Evolutionary conservation across 2,113 vertebrate genomes (phyloP).

Genomic region (Oreotrochilus melanogaster): DNA sequence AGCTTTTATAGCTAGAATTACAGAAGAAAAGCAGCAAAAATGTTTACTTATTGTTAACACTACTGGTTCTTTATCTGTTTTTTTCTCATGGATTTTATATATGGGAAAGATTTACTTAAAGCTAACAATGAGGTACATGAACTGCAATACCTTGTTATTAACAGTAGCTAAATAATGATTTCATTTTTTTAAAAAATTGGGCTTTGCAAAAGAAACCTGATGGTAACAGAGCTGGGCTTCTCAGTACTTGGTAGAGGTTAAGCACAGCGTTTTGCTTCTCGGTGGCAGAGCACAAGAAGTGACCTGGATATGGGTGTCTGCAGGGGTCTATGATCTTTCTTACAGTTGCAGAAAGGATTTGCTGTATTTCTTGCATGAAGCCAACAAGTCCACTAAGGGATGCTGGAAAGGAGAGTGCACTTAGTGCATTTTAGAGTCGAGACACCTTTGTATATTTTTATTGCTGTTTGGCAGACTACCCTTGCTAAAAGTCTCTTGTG

Average conservation of each 20-base stretch:
- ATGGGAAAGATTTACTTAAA: background rate
- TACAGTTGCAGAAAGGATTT: background rate
- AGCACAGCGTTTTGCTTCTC: background rate
- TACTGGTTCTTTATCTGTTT: background rate
- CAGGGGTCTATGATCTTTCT: slow-evolving; percentile 20
- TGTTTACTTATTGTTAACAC: background rate
- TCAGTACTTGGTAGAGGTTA: background rate
- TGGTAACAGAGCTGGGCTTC: background rate
- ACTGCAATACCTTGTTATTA: background rate
- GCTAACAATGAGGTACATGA: background rate
- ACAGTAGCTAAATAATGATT: background rate
- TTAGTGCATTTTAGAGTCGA: background rate
- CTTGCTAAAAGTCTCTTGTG: background rate
- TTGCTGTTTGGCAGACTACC: background rate
- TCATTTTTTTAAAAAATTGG: background rate
- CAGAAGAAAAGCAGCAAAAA: background rate
- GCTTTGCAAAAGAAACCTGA: background rate
- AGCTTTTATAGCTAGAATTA: no score
- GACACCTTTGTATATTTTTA: background rate
- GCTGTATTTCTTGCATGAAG: background rate
- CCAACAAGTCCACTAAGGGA: background rate
- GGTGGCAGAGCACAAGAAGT: background rate
- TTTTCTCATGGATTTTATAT: background rate
- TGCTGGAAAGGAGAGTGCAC: background rate
- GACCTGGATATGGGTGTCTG: background rate